Evolutionary conservation across 2,797 vertebrate species (phyloP).

Genomic region (Poecile montanus): DNA sequence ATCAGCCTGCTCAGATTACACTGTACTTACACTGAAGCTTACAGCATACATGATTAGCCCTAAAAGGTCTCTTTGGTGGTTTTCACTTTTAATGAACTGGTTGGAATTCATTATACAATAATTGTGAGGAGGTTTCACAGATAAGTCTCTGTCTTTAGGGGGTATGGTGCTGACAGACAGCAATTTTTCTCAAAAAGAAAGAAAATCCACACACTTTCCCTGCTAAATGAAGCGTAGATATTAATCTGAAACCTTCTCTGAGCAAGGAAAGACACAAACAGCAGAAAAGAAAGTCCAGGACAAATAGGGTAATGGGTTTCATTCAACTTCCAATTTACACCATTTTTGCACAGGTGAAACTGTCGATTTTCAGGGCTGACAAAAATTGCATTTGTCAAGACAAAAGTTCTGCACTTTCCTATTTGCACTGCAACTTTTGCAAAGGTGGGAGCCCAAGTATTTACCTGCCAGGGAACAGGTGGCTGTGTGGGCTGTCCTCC

Average conservation of each 20-base stretch:
- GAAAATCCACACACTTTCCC: conserved; percentile 1
- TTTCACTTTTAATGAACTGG: conserved; percentile 69
- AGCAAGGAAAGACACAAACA: not conserved
- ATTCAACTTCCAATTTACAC: not conserved
- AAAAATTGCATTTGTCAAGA: not conserved
- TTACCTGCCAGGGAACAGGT: not conserved
- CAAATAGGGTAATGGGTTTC: not conserved
- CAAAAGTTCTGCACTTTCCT: not conserved
- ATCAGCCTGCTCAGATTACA: conserved; percentile 44
- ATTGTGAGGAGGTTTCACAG: conserved; percentile 54
- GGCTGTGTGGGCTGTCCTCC: not conserved
- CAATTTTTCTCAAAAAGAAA: not conserved
- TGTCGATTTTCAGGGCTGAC: not conserved
- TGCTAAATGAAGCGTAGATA: conserved; percentile 33
- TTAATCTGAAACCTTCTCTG: conserved; percentile 4
- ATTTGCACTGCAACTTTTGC: not conserved
- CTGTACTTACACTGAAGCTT: not conserved
- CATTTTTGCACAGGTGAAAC: not conserved
- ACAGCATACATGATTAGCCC: conserved; percentile 53
- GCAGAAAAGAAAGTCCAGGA: not conserved
- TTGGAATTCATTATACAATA: conserved; percentile 64
- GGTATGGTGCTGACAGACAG: conserved; percentile 3
- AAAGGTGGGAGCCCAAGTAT: not conserved
- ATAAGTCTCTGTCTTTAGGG: conserved; percentile 47
- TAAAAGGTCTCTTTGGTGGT: conserved; percentile 66